These are phyloP conservation scores for Neodiprion fabricii DNA, from an alignment of 1,140 invertebrate species.

Conservation along the genomic window DNA sequence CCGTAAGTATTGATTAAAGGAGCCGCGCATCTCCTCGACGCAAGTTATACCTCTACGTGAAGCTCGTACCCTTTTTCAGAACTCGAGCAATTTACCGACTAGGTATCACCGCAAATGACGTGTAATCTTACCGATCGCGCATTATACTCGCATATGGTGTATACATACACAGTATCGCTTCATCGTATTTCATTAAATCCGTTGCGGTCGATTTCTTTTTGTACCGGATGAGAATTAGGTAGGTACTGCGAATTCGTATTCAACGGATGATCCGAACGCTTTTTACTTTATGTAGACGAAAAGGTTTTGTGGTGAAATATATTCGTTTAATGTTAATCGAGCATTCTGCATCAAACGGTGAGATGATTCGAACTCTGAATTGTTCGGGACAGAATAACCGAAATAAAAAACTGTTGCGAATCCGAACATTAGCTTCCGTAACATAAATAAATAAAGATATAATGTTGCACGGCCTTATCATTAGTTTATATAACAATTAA, in stretches of 20 bases:
- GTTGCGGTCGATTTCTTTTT: no score
- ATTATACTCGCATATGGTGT: not conserved
- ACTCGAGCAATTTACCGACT: not conserved
- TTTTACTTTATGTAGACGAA: no score
- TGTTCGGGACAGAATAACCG: not conserved
- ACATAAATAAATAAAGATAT: not conserved
- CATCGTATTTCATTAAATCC: no score
- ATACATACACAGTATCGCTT: no score
- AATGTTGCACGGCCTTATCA: not conserved
- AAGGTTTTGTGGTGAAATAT: no score
- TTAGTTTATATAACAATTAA: not conserved
- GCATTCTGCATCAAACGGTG: not conserved
- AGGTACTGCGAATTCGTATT: no score
- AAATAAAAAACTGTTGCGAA: not conserved
- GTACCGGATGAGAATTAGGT: no score
- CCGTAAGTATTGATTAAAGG: constrained; percentile 3
- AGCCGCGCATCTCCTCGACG: not conserved
- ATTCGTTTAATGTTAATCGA: not conserved
- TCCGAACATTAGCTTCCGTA: not conserved
- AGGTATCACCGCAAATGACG: constrained; percentile 1
- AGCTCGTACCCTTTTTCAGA: no score
- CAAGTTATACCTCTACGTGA: no score
- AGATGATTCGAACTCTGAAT: not conserved
- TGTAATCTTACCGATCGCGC: not conserved
- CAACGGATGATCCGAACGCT: no score